These are phyloP conservation scores for Drosophila niveifrons DNA, from an alignment of 2,888 invertebrate genomes.

Conservation along the genomic window DNA sequence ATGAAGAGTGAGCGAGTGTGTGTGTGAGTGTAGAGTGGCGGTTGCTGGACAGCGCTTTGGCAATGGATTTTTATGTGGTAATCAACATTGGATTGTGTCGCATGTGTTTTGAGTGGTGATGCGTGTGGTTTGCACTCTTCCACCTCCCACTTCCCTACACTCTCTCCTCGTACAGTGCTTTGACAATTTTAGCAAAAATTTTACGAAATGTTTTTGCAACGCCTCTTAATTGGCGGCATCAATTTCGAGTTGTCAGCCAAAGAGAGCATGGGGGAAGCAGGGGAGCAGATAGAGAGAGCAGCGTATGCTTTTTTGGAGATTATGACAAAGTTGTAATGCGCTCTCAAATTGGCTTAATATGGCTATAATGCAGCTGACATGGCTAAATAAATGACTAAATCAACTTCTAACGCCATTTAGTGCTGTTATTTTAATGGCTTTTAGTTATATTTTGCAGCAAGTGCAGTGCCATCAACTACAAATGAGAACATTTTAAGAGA, in stretches of 20 bases:
- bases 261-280: background rate
- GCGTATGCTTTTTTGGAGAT: slow-evolving; percentile 18
- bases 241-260: slow-evolving; percentile 49
- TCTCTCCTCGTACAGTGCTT: slow-evolving; percentile 10
- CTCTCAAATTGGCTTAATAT: slow-evolving; percentile 28
- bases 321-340: slow-evolving; percentile 29
- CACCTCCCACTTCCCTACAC: background rate
- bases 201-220: slow-evolving; percentile 72
- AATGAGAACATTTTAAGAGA: background rate
- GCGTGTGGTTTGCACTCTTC: slow-evolving; percentile 61
- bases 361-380: slow-evolving; percentile 24
- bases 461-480: background rate
- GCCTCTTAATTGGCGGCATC: slow-evolving; percentile 80
- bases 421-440: background rate
- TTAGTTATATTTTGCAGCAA: background rate
- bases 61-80: slow-evolving; percentile 76
- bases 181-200: slow-evolving; percentile 50
- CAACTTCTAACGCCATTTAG: slow-evolving; percentile 1
- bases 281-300: too few species aligned
- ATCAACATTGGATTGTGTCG: slow-evolving; percentile 80
- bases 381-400: slow-evolving; percentile 24
- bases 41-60: slow-evolving; percentile 25
- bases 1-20: background rate
- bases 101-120: slow-evolving; percentile 75
- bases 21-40: background rate